These are phyloP conservation scores for Reticulitermes speratus DNA, from an alignment of 1,140 invertebrate genomes.

Conservation along the genomic window DNA sequence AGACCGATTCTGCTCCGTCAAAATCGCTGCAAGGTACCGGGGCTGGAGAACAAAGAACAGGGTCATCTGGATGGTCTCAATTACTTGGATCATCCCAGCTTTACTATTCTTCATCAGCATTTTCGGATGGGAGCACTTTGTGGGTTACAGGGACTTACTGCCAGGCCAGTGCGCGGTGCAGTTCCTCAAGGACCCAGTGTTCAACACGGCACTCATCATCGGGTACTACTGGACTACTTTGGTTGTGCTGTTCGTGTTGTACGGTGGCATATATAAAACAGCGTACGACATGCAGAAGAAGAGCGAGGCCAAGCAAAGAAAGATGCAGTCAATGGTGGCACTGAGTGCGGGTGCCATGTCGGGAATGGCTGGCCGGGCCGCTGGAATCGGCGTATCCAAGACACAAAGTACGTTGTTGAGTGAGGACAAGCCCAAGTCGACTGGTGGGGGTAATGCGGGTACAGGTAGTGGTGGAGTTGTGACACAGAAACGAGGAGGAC, in stretches of 20 bases:
- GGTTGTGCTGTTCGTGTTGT: constrained; percentile 89
- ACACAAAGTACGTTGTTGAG: constrained; percentile 68
- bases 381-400: constrained; percentile 79
- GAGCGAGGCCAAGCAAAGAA: constrained; percentile 90
- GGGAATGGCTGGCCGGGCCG: constrained; percentile 83
- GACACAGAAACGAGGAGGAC: not conserved
- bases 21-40: constrained; percentile 96
- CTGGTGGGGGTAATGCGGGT: constrained; percentile 35
- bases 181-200: constrained; percentile 96
- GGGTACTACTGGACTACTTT: constrained; percentile 98
- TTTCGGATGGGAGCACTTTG: constrained; percentile 98
- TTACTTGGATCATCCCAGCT: constrained; percentile 98
- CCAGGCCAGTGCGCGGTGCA: constrained; percentile 94
- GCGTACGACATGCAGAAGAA: constrained; percentile 98
- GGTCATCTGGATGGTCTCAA: constrained; percentile 90
- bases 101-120: constrained; percentile 97
- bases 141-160: constrained; percentile 83
- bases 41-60: constrained; percentile 94
- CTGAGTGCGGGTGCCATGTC: constrained; percentile 83
- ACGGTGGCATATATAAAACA: constrained; percentile 97
- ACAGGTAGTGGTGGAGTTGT: constrained; percentile 20
- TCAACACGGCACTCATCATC: constrained; percentile 96
- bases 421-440: constrained; percentile 65
- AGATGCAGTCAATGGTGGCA: constrained; percentile 92
- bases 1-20: constrained; percentile 98